Conservation (phyloP, 2,113 vertebrate genomes). For the Spermophilus dauricus region DNA sequence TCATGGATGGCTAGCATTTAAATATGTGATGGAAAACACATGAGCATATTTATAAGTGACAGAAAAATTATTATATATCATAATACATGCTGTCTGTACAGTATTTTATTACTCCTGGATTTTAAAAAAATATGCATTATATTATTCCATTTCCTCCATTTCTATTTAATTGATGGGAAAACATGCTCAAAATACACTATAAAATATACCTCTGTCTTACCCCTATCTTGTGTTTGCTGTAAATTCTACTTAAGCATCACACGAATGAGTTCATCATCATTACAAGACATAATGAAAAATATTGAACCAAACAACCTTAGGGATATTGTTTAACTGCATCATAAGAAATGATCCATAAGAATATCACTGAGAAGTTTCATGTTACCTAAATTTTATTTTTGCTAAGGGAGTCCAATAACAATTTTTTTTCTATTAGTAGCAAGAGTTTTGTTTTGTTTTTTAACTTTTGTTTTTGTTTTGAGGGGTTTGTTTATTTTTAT, state of each 20-base stretch:
- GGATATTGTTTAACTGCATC: not conserved
- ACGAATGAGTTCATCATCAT: not conserved
- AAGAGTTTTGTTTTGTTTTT: not conserved
- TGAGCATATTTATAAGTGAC: not conserved
- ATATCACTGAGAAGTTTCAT: constrained; percentile 25
- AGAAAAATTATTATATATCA: not conserved
- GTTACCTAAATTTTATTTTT: constrained; percentile 59
- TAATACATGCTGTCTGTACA: not conserved
- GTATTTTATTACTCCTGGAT: not conserved
- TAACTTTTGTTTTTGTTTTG: not conserved
- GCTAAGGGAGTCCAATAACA: constrained; percentile 14
- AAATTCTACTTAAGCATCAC: constrained; percentile 32
- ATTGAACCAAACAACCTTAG: not conserved
- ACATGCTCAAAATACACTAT: constrained; percentile 26
- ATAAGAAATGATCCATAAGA: constrained; percentile 11
- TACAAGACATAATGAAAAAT: not conserved
- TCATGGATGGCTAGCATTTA: not conserved
- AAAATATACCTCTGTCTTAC: constrained; percentile 25
- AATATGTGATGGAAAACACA: not conserved
- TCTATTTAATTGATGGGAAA: not conserved
- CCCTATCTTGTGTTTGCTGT: not conserved
- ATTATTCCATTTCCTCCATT: constrained; percentile 1
- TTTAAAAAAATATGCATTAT: not conserved
- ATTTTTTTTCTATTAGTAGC: not conserved
- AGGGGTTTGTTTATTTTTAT: not conserved